Evolutionary conservation across 2,888 invertebrate genomes (phyloP).

Genomic region (Pachycephus smyrnensis): DNA sequence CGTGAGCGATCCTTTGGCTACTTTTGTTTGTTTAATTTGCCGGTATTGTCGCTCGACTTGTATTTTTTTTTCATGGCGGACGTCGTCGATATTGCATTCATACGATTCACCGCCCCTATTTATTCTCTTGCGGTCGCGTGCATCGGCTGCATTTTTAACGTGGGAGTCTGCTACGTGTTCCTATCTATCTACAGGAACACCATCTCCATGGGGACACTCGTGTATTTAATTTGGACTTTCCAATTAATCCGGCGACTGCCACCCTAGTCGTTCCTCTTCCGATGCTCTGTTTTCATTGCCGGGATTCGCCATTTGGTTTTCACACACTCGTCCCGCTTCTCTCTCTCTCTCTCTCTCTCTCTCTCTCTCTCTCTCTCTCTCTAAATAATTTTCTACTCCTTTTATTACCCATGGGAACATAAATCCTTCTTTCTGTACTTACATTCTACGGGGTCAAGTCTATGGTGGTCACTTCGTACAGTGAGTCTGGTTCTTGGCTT

Average conservation of each 20-base stretch:
- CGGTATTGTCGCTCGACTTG: conserved; percentile 47
- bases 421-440: not conserved
- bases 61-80: conserved; percentile 2
- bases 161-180: conserved; percentile 21
- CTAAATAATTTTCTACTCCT: not conserved
- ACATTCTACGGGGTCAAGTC: not conserved
- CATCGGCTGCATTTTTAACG: conserved; percentile 33
- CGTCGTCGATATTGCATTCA: not conserved
- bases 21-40: conserved; percentile 59
- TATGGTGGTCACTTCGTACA: not conserved
- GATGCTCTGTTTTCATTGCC: not conserved
- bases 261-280: not conserved
- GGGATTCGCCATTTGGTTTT: conserved; percentile 2
- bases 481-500: not conserved
- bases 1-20: conserved; percentile 24
- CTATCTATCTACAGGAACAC: not conserved
- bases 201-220: not conserved
- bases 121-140: conserved; percentile 25
- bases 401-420: not conserved
- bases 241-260: conserved; percentile 29
- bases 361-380: not conserved
- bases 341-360: conserved; percentile 4
- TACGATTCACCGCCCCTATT: not conserved
- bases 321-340: not conserved
- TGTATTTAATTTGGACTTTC: conserved; percentile 32